phyloP scores from a whole-genome alignment of 2,113 vertebrate genomes.

The Coturnix japonica region DNA sequence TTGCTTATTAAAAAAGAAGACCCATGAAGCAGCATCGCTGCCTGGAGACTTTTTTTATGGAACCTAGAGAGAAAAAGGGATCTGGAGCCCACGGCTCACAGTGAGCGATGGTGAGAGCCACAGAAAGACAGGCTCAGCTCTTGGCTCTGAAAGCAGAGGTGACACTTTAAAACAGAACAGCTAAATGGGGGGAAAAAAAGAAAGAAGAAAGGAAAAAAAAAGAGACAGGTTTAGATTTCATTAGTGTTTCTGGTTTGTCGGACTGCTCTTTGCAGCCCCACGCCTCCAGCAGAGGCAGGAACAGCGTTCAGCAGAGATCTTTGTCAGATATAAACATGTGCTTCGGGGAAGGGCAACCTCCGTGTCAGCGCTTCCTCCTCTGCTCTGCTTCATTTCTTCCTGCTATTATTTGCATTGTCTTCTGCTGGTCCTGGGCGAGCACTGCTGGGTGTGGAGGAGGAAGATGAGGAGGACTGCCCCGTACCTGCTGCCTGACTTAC shows the following conservation, averaged over 20 bases:
- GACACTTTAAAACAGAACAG: background rate
- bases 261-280: background rate
- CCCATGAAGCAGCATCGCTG: background rate
- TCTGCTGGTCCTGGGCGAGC: rapidly evolving
- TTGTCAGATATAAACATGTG: background rate
- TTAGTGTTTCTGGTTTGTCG: background rate
- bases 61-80: background rate
- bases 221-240: background rate
- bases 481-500: background rate
- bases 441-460: background rate
- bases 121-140: background rate
- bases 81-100: too few species aligned
- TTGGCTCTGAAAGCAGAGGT: background rate
- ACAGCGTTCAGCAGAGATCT: background rate
- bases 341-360: background rate
- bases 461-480: background rate
- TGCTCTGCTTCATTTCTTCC: background rate
- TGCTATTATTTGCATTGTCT: background rate
- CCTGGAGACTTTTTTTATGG: background rate
- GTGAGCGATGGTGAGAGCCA: rapidly evolving
- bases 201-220: background rate
- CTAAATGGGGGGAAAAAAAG: background rate
- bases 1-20: background rate
- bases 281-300: background rate
- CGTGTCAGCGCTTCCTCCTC: background rate